These are phyloP conservation scores for Sialis fuliginosa DNA, from an alignment of 2,888 invertebrate species.

Conservation along the genomic window DNA sequence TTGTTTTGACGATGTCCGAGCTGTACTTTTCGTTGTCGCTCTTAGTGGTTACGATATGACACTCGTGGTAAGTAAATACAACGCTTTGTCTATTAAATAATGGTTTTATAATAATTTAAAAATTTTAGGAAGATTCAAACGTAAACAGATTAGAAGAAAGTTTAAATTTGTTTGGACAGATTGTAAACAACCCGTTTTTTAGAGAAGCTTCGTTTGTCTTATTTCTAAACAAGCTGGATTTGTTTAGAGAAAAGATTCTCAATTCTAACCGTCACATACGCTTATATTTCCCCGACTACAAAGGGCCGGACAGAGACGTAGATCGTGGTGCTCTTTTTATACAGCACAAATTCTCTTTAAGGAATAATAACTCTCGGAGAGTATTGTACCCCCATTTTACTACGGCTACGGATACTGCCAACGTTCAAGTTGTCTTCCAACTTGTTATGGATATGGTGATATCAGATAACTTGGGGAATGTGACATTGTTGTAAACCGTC, in stretches of 20 bases:
- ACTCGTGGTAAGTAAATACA: slow-evolving; percentile 23
- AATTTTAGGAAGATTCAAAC: slow-evolving; percentile 33
- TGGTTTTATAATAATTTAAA: not conserved
- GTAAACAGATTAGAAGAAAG: slow-evolving; percentile 46
- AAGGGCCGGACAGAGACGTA: slow-evolving; percentile 40
- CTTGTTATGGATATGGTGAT: slow-evolving; percentile 48
- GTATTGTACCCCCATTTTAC: slow-evolving; percentile 46
- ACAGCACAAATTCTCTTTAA: slow-evolving; percentile 38
- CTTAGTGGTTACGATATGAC: slow-evolving; percentile 50
- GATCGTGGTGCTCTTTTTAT: slow-evolving; percentile 42
- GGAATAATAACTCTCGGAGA: slow-evolving; percentile 35
- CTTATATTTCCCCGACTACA: slow-evolving; percentile 39
- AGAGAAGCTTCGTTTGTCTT: slow-evolving; percentile 40
- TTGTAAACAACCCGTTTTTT: slow-evolving; percentile 46
- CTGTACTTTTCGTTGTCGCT: slow-evolving; percentile 43
- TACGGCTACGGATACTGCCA: slow-evolving; percentile 46
- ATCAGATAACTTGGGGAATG: slow-evolving; percentile 37
- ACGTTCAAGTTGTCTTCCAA: slow-evolving; percentile 45
- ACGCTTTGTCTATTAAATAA: no score
- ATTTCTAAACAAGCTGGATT: slow-evolving; percentile 45
- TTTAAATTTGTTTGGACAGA: slow-evolving; percentile 40
- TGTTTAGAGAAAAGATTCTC: slow-evolving; percentile 44
- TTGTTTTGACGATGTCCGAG: slow-evolving; percentile 45
- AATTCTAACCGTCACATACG: slow-evolving; percentile 40
- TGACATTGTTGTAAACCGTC: slow-evolving; percentile 27